A percentile compares a stretch with the other conserved stretches of the same genome.
Evolutionary conservation across 1,140 invertebrate species (phyloP).

Genomic region (Cydia amplana): DNA sequence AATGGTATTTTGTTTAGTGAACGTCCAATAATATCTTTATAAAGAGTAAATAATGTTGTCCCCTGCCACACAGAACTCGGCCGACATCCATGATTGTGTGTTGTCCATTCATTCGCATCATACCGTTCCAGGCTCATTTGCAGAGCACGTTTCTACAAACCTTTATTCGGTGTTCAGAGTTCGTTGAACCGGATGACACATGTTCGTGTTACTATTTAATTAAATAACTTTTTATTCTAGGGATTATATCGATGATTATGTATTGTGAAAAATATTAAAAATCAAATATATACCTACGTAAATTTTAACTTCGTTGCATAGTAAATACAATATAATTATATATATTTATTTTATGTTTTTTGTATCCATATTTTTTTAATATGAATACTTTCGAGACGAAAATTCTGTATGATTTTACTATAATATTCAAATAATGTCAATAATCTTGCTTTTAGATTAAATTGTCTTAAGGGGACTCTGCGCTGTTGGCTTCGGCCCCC

Average conservation of each 20-base stretch:
- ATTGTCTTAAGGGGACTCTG: too few species aligned
- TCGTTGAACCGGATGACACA: constrained; percentile 62
- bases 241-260: not conserved
- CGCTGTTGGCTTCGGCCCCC: too few species aligned
- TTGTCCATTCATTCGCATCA: constrained; percentile 54
- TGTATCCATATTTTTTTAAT: too few species aligned
- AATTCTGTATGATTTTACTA: too few species aligned
- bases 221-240: constrained; percentile 17
- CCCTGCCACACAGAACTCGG: not conserved
- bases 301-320: not conserved
- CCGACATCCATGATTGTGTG: constrained; percentile 14
- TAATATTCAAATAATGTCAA: too few species aligned
- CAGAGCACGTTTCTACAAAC: constrained; percentile 42
- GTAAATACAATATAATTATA: too few species aligned
- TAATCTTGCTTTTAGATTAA: too few species aligned
- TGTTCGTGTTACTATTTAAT: constrained; percentile 35
- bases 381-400: too few species aligned
- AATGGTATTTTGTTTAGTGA: not conserved
- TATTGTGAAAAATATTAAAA: too few species aligned
- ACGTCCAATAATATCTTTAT: not conserved
- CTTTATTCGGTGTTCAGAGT: constrained; percentile 47
- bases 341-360: too few species aligned
- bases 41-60: not conserved
- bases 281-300: constrained; percentile 9
- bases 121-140: constrained; percentile 46